phyloP scores from a whole-genome alignment of 92 coral and sea anemone species.

The Siderastrea radians region DNA sequence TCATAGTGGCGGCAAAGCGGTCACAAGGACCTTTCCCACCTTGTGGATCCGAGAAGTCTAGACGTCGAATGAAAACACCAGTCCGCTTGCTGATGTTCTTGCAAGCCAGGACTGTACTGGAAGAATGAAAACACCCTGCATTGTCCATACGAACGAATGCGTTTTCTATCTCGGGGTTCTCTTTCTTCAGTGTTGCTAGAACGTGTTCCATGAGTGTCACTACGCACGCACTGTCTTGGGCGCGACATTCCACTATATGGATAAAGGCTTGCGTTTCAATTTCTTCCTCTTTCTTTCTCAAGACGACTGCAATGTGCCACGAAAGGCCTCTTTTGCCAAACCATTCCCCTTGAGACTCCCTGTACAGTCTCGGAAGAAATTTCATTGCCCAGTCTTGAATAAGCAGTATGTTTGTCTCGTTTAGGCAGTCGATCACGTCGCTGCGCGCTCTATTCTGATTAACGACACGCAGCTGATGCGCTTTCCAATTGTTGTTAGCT shows the following conservation, averaged over 20 bases:
- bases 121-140: neutral
- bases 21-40: neutral
- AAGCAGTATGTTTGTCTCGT: constrained; percentile 7
- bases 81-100: constrained; percentile 13
- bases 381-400: constrained; percentile 50
- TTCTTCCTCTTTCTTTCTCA: too few relatives aligned
- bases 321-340: too few relatives aligned
- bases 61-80: constrained; percentile 13
- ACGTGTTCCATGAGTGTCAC: constrained; percentile 36
- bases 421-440: neutral
- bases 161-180: constrained; percentile 19
- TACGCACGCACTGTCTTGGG: constrained; percentile 35
- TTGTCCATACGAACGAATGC: neutral
- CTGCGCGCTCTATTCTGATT: too few relatives aligned
- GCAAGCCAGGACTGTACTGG: constrained; percentile 38
- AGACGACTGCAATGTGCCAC: too few relatives aligned
- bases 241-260: neutral
- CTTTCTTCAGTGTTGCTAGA: constrained; percentile 17
- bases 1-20: too few relatives aligned
- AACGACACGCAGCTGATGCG: constrained; percentile 20
- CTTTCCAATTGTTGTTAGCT: constrained; percentile 16
- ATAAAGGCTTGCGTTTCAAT: too few relatives aligned
- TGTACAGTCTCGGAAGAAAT: constrained; percentile 34
- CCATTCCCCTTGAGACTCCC: constrained; percentile 24
- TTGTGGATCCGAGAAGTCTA: constrained; percentile 25